phyloP scores from a whole-genome alignment of 2,113 vertebrate genomes.

The Limanda limanda region DNA sequence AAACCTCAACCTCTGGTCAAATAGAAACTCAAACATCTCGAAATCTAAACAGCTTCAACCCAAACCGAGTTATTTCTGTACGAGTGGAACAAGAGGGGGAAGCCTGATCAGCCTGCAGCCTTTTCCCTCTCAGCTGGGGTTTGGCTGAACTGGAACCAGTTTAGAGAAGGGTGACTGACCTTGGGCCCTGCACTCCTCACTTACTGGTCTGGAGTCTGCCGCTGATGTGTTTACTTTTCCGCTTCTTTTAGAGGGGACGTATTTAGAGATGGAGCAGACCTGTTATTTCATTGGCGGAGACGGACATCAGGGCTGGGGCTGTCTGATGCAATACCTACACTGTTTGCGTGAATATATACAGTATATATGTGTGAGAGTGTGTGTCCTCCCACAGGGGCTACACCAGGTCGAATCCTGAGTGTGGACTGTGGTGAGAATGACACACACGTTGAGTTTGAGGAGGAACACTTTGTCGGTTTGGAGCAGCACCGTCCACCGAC shows the following conservation, averaged over 20 bases:
- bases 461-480: slow-evolving; percentile 40
- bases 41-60: slow-evolving; percentile 66
- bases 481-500: slow-evolving; percentile 3
- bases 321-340: slow-evolving; percentile 75
- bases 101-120: slow-evolving; percentile 52
- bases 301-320: slow-evolving; percentile 57
- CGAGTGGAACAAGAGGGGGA: slow-evolving; percentile 53
- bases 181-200: slow-evolving; percentile 66
- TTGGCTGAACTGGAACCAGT: slow-evolving; percentile 69
- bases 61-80: slow-evolving; percentile 66
- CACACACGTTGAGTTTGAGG: slow-evolving; percentile 41
- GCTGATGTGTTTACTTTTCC: slow-evolving; percentile 75
- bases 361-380: not conserved
- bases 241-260: slow-evolving; percentile 77
- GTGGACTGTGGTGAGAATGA: slow-evolving; percentile 38
- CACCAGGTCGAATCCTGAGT: slow-evolving; percentile 64
- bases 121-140: slow-evolving; percentile 44
- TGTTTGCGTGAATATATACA: not conserved
- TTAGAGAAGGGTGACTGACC: slow-evolving; percentile 73
- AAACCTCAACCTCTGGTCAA: slow-evolving; percentile 63
- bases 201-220: slow-evolving; percentile 75
- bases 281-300: slow-evolving; percentile 79
- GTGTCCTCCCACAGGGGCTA: slow-evolving; percentile 41
- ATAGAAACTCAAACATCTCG: slow-evolving; percentile 51
- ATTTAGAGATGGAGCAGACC: slow-evolving; percentile 79